Evolutionary conservation across 2,888 invertebrate species (phyloP), one percentile per base, ranked within the genome.

Genomic region (Chrysomela aeneicollis): DNA sequence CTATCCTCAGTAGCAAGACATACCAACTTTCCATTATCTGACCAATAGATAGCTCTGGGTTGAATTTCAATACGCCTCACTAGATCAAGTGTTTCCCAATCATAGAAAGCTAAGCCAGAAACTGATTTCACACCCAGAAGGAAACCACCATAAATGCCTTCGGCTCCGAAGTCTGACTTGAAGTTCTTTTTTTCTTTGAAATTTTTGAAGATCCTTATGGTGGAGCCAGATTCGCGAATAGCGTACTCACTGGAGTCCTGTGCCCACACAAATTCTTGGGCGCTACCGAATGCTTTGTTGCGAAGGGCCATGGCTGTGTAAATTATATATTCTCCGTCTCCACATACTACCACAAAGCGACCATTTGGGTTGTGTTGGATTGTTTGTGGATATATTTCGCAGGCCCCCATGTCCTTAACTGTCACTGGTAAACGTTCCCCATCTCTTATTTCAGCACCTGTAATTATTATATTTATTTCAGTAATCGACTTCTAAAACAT

Each of bases 191-290:
- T 91, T 79, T 98, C 97, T 81, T 99, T 99, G 84, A 99, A 99
- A 82, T 98, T 98, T 79, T 98, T 97, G 85, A 96, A 99, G 46
- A 99, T 91, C 77, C 93, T 94, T 19, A 99, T 91, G 1, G 92
- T 92, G 57, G 93, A 94, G 51, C 92, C 92, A 63, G 92, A 93
- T 82, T 99, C 98, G 57, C 78, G 70, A 8, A 92, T 92, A 0
- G 93, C 93, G 76, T 93, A 94, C 75, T 98, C 95, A 50, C 95
- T 96, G 32, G 97, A 95, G 81, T 99, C 99, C 54, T 92, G 87
- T 0, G 97, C 96, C 99, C 99, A 99, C 0, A 98, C 98, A 81
- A 99, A 99, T 84, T 99, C 99, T 76, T 97, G 95, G 0, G 98
- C 98, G 10, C 95, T 92, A 0, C 99, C 99, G 80, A 98, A 99